Conservation (phyloP, 2,113 vertebrate species). For the Macrotus californicus region DNA sequence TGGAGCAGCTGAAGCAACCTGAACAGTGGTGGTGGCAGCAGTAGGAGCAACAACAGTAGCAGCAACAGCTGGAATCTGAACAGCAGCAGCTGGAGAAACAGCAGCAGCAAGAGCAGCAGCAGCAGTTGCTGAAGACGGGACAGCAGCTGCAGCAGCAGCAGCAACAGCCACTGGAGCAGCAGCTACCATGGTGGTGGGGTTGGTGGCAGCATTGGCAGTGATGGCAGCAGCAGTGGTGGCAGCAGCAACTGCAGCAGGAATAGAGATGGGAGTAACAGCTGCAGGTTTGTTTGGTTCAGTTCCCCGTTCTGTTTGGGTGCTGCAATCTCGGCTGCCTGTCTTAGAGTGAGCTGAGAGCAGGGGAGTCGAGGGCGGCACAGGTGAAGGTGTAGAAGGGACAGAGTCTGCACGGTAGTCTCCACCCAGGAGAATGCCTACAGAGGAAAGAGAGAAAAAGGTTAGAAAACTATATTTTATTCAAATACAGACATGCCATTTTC, state of each 20-base stretch:
- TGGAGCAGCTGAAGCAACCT: constrained; percentile 51
- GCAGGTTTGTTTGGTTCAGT: constrained; percentile 82
- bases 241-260: constrained; percentile 39
- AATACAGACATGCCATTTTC: background rate
- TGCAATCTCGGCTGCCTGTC: constrained; percentile 95
- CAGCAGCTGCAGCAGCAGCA: background rate
- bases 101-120: background rate
- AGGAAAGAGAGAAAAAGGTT: constrained; percentile 8
- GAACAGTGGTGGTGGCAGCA: constrained; percentile 21
- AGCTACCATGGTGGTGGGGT: constrained; percentile 52
- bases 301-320: constrained; percentile 93
- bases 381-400: constrained; percentile 93
- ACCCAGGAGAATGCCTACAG: constrained; percentile 90
- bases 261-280: constrained; percentile 70
- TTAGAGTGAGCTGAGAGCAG: constrained; percentile 91
- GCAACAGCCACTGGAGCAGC: background rate
- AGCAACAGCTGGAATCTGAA: background rate
- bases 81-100: background rate
- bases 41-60: background rate
- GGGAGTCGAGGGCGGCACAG: constrained; percentile 90
- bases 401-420: constrained; percentile 92
- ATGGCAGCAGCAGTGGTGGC: constrained; percentile 28
- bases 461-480: background rate
- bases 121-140: background rate
- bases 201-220: constrained; percentile 42